phyloP scores from a whole-genome alignment of 2,888 invertebrate genomes.

The Sialis lutaria region DNA sequence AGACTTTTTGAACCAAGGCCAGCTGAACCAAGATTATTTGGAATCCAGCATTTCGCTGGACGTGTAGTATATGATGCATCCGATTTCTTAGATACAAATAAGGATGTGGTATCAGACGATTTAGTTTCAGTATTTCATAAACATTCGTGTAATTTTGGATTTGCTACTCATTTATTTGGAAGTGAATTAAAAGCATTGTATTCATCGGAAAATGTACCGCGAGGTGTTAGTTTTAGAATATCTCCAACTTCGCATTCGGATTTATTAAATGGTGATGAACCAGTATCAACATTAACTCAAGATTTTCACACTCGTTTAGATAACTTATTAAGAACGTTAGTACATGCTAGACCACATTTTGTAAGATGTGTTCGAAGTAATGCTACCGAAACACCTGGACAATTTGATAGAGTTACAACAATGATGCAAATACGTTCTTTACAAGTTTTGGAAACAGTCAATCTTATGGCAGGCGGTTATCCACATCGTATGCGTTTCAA shows the following conservation, averaged over 20 bases:
- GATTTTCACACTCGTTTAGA: constrained; percentile 90
- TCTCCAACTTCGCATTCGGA: constrained; percentile 79
- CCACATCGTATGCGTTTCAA: constrained; percentile 92
- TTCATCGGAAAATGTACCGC: constrained; percentile 53
- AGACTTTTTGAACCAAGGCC: constrained; percentile 65
- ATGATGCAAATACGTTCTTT: constrained; percentile 79
- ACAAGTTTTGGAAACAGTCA: constrained; percentile 81
- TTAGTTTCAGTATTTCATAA: constrained; percentile 84
- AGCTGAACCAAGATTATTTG: constrained; percentile 65
- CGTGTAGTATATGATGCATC: constrained; percentile 76
- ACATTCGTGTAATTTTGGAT: constrained; percentile 89
- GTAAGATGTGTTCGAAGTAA: constrained; percentile 85
- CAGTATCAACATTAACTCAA: constrained; percentile 78
- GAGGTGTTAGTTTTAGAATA: constrained; percentile 70
- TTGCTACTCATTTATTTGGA: constrained; percentile 89
- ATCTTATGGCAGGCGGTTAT: constrained; percentile 87
- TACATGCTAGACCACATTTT: constrained; percentile 88
- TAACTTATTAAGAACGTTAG: constrained; percentile 76
- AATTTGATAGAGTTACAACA: constrained; percentile 70
- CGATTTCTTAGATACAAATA: constrained; percentile 80
- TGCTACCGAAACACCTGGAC: constrained; percentile 58
- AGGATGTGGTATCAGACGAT: constrained; percentile 83
- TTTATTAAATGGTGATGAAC: constrained; percentile 65
- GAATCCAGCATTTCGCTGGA: constrained; percentile 81
- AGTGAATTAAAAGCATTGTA: constrained; percentile 74